A percentile compares a stretch with the other conserved stretches of the same genome.
phyloP scores from a whole-genome alignment of 2,888 invertebrate genomes.

The Aleiodes alternator region DNA sequence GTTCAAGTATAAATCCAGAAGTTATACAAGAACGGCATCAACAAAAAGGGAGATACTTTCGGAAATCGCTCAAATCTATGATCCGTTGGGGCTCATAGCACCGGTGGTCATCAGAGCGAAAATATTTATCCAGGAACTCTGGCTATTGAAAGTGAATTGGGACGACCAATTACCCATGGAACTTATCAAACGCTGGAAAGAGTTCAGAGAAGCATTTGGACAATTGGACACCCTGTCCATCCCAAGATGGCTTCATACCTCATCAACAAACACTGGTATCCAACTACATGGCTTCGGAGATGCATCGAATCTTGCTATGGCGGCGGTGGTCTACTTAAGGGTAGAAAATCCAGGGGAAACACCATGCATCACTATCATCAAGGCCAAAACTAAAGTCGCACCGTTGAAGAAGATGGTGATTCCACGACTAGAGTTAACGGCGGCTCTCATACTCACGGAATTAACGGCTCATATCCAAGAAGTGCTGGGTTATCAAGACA shows the following conservation, averaged over 20 bases:
- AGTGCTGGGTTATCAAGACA: neutral
- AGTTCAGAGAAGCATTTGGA: neutral
- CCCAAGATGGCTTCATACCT: conserved; percentile 44
- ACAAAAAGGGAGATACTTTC: conserved; percentile 46
- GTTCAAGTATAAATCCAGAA: conserved; percentile 34
- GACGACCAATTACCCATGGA: conserved; percentile 34
- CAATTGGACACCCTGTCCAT: conserved; percentile 13
- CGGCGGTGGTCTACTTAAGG: conserved; percentile 52
- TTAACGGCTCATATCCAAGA: conserved; percentile 18
- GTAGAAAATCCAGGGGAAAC: neutral
- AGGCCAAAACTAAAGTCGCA: conserved; percentile 51
- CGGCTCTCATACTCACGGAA: conserved; percentile 46
- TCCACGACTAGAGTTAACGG: conserved; percentile 57
- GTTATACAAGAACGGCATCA: neutral
- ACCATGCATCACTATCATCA: conserved; percentile 37
- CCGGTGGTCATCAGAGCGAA: conserved; percentile 48
- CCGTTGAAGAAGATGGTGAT: conserved; percentile 54
- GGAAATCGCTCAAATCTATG: conserved; percentile 41
- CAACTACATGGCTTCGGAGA: conserved; percentile 56
- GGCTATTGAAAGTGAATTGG: conserved; percentile 44
- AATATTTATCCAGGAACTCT: conserved; percentile 45
- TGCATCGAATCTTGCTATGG: conserved; percentile 54
- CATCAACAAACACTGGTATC: neutral
- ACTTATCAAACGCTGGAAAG: neutral
- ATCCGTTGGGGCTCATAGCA: conserved; percentile 41